Conservation (phyloP, 2,888 invertebrate genomes). For the Graphium colonna region DNA sequence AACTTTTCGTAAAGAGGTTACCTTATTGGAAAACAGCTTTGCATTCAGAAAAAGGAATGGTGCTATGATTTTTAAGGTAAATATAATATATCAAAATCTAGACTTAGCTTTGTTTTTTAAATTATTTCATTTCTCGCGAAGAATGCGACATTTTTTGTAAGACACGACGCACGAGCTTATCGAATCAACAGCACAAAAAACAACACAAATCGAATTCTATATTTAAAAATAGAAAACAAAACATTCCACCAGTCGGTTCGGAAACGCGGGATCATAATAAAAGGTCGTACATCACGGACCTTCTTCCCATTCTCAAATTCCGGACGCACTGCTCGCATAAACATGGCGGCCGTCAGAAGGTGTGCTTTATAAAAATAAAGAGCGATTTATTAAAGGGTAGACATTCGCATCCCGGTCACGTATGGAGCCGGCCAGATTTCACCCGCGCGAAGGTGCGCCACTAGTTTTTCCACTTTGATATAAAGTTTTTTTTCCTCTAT, state of each 20-base stretch:
- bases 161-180: too few species aligned
- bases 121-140: too few species aligned
- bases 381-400: slow-evolving; percentile 73
- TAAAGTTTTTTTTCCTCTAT: slow-evolving; percentile 52
- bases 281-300: slow-evolving; percentile 32
- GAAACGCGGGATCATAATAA: slow-evolving; percentile 26
- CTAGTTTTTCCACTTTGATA: slow-evolving; percentile 53
- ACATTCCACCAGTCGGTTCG: not conserved
- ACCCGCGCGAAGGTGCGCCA: slow-evolving; percentile 50
- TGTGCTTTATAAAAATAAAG: slow-evolving; percentile 70
- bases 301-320: slow-evolving; percentile 52
- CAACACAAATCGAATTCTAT: not conserved
- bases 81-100: too few species aligned
- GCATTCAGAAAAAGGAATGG: too few species aligned
- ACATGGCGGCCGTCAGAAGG: slow-evolving; percentile 64
- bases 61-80: too few species aligned
- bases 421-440: slow-evolving; percentile 62
- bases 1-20: too few species aligned
- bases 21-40: too few species aligned
- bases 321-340: slow-evolving; percentile 61
- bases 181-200: too few species aligned
- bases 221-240: not conserved
- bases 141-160: too few species aligned
- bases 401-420: slow-evolving; percentile 54
- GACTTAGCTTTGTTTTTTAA: too few species aligned